Base-by-base conservation (phyloP, 2,797 vertebrate species). In the Molossus molossus region DNA sequence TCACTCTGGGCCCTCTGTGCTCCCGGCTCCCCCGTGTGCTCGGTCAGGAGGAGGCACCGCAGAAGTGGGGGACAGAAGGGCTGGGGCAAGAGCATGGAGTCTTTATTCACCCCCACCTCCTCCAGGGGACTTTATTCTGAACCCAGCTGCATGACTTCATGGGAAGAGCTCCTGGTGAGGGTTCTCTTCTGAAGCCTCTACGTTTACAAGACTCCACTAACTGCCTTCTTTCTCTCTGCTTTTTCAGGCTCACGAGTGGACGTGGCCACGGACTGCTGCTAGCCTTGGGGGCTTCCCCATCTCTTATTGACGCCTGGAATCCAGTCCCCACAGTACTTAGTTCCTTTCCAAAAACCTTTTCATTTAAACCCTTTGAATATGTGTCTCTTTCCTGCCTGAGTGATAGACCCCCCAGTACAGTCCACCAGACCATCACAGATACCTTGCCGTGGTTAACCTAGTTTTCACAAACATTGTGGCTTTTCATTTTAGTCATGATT, bases 401-500 rank as follows among this genome's bases (percentile, higher is more conserved):
- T 72, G 55, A 77, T n/a, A 60, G 9, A 13, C 18, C 10, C 40
- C 40, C 25, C 40, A 14, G 17, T 48, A 73, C 33, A 58, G 77
- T 37, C 40, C 60, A 81, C n/a, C n/a, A 72, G 72, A 29, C 9
- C 55, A n/a, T 27, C 53, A 77, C n/a, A n/a, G 62, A 48, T 57
- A 33, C 17, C 37, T 76, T 50, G 23, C 84, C 12, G 3, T 20
- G 13, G 27, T 45, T 84, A 62, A 72, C 21, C 23, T 72, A 48
- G 53, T 80, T 65, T 50, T 64, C n/a, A 64, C 45, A 8, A 29
- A 40, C 13, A 75, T 27, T 72, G 4, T 37, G 53, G 69, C 62
- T 62, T 93, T 91, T 53, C 12, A 65, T n/a, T 60, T 91, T 93
- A 89, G 83, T 89, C 73, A 18, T 48, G 50, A 83, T 70, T 65